Evolutionary conservation across 2,113 vertebrate genomes (phyloP).

Genomic region (human): DNA sequence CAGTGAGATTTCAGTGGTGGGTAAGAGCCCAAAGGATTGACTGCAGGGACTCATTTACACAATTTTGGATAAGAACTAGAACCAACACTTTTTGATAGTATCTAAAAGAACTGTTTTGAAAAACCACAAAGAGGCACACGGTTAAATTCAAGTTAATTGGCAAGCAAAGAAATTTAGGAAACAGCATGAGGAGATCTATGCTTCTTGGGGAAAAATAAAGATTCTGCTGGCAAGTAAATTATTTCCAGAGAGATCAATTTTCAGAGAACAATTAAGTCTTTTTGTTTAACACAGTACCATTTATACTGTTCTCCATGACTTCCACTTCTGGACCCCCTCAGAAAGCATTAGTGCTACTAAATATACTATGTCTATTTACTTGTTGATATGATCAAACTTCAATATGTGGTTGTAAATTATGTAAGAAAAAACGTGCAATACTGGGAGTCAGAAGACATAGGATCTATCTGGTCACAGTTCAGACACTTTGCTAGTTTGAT

Average conservation of each 20-base stretch:
- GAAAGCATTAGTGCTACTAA: not conserved
- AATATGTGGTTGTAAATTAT: not conserved
- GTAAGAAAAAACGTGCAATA: not conserved
- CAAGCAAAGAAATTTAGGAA: conserved; percentile 51
- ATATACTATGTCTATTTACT: not conserved
- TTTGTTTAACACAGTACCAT: not conserved
- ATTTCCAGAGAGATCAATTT: conserved; percentile 28
- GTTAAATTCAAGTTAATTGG: conserved; percentile 44
- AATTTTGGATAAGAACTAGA: conserved; percentile 48
- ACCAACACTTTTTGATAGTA: conserved; percentile 23
- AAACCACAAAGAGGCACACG: conserved; percentile 41
- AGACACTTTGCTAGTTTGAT: not conserved
- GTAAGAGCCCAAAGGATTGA: not conserved
- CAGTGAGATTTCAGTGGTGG: not conserved
- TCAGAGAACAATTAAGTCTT: conserved; percentile 9
- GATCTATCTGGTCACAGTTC: not conserved
- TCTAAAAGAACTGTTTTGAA: conserved; percentile 50
- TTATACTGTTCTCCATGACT: not conserved
- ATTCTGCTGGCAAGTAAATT: conserved; percentile 14
- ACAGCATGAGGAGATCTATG: not conserved
- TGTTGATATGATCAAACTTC: not conserved
- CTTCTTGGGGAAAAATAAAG: conserved; percentile 33
- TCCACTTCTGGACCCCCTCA: not conserved
- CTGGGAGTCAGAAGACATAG: not conserved
- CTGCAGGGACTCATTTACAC: not conserved